Percentiles rank a stretch among this genome's conserved stretches.
Conservation (phyloP, 2,113 vertebrate species). For the Morone saxatilis region DNA sequence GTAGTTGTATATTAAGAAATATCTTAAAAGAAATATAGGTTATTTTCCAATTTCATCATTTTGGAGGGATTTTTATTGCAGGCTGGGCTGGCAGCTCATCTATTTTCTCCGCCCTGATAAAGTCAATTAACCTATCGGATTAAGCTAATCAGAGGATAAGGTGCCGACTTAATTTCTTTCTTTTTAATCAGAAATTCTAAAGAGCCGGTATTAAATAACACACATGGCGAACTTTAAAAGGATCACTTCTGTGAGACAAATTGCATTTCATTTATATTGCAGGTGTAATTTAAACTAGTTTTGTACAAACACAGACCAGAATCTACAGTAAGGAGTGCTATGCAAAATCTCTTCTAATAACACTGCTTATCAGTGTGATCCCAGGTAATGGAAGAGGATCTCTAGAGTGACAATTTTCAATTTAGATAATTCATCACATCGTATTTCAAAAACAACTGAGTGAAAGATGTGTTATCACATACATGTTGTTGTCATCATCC, state of each 20-base stretch:
- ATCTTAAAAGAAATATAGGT: constrained; percentile 85
- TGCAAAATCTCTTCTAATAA: constrained; percentile 59
- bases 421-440: constrained; percentile 76
- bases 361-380: constrained; percentile 53
- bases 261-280: constrained; percentile 61
- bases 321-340: background rate
- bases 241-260: constrained; percentile 51
- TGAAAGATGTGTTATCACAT: constrained; percentile 52
- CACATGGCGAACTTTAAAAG: constrained; percentile 44
- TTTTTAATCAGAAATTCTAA: constrained; percentile 72
- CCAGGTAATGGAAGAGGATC: constrained; percentile 57
- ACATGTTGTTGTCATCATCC: constrained; percentile 49
- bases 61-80: constrained; percentile 73
- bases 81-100: constrained; percentile 58
- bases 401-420: constrained; percentile 61
- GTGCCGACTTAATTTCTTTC: constrained; percentile 71
- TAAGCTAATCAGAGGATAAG: constrained; percentile 79
- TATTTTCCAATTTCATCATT: constrained; percentile 86
- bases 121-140: constrained; percentile 83
- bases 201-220: constrained; percentile 62
- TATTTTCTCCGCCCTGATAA: constrained; percentile 72
- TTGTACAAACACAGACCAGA: constrained; percentile 50
- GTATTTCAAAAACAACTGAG: constrained; percentile 67
- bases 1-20: constrained; percentile 90
- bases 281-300: constrained; percentile 66